phyloP scores from a whole-genome alignment of 2,113 vertebrate genomes.

The Dascyllus trimaculatus region DNA sequence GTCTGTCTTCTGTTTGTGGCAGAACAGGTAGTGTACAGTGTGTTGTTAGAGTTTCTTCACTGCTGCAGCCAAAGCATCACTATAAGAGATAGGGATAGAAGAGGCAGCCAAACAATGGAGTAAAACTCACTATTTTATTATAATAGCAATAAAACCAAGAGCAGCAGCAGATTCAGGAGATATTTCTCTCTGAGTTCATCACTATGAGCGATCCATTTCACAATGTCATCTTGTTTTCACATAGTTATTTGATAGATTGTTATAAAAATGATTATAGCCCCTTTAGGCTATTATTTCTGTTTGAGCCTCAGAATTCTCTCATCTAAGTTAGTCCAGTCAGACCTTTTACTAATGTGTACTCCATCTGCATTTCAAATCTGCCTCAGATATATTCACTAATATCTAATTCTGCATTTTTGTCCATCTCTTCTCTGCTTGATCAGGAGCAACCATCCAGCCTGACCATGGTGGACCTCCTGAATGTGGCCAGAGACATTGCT shows the following conservation, averaged over 20 bases:
- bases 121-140: background rate
- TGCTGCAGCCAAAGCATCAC: background rate
- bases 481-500: slow-evolving; percentile 95
- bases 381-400: background rate
- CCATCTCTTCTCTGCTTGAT: slow-evolving; percentile 47
- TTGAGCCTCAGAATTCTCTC: background rate
- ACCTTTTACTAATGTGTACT: background rate
- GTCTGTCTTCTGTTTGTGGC: too few relatives aligned
- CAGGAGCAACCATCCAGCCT: slow-evolving; percentile 95
- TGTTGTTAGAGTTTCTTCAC: too few relatives aligned
- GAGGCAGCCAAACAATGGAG: background rate
- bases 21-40: too few relatives aligned
- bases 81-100: too few relatives aligned
- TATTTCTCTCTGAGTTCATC: background rate
- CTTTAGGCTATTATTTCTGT: background rate
- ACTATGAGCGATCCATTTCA: background rate
- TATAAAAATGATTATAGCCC: background rate
- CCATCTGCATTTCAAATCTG: background rate
- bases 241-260: background rate
- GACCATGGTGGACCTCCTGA: slow-evolving; percentile 96
- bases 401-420: background rate
- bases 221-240: background rate
- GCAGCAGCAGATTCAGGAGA: background rate
- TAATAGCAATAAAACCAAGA: background rate
- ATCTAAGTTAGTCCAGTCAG: background rate